Evolutionary conservation across 2,113 vertebrate species (phyloP), one percentile per base, ranked within the genome.

Genomic region (Scolopax mira): DNA sequence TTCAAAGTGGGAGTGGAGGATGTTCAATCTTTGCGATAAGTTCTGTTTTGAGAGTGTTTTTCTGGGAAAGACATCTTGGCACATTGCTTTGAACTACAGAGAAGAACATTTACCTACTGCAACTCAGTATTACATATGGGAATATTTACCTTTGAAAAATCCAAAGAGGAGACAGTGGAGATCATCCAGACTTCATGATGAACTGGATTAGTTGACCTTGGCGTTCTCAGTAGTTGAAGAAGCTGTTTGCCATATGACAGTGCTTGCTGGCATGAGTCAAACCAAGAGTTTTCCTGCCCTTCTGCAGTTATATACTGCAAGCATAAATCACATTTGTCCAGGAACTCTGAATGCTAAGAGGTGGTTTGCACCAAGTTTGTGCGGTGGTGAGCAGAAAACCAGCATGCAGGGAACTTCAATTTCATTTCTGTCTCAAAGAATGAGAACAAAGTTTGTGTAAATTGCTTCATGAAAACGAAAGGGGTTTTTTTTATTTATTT

Each of bases 131-230:
- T 72, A 24, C 92, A 51, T 70, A 13, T 71, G 91, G 90, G 94
- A 92, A 49, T 92, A 96, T 90, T 96, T 95, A 89, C 91, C 86
- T 89, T 69, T 77, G 94, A 94, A 88, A 85, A 95, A 77, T 49
- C 74, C 65, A 10, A 44, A 19, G 77, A 39, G 80, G 89, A 97
- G 78, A 48, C 33, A n/a, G 48, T 69, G 39, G 75, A 89, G 88
- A 60, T 94, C 90, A 74, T 85, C 95, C 77, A 94, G 91, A 55
- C 33, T n/a, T 84, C 72, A 10, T 83, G 37, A 46, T 42, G 79
- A 85, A 21, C 14, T 6, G 81, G 62, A 51, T 95, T 86, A 22
- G 81, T 41, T 90, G 96, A 94, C 96, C 93, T 95, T 94, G 91
- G 94, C 74, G 0, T 55, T 88, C 33, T 52, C 75, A 85, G 92